Percentiles rank a stretch among this genome's conserved stretches.
Conservation (phyloP, 2,113 vertebrate species). For the Hippocampus mohnikei region DNA sequence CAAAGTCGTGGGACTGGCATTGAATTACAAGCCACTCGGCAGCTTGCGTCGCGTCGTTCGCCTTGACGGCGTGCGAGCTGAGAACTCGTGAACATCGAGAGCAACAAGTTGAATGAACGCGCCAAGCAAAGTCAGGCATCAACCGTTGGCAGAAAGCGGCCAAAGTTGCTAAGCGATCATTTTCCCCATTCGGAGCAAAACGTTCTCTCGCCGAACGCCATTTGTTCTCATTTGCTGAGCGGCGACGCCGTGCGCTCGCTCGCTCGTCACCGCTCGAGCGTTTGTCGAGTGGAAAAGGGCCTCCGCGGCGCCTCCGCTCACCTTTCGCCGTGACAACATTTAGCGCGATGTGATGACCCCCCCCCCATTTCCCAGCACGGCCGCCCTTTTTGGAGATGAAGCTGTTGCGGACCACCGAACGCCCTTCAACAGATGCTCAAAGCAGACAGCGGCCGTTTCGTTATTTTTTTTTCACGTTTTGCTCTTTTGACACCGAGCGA, state of each 20-base stretch:
- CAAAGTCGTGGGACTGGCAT: neutral
- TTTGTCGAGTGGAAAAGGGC: conserved; percentile 76
- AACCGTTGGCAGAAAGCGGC: too few relatives aligned
- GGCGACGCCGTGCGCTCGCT: conserved; percentile 42
- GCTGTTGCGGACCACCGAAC: conserved; percentile 76
- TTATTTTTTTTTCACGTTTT: neutral
- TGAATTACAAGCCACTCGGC: conserved; percentile 46
- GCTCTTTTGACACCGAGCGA: neutral
- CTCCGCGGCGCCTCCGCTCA: conserved; percentile 70
- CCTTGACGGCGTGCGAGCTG: neutral
- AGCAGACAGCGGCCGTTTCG: conserved; percentile 36
- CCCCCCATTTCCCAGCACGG: neutral
- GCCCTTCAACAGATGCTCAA: conserved; percentile 77
- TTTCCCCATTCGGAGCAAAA: too few relatives aligned
- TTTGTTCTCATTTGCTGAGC: conserved; percentile 28
- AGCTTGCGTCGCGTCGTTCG: conserved; percentile 44
- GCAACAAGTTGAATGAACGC: too few relatives aligned
- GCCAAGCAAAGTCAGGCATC: too few relatives aligned
- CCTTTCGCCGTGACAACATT: conserved; percentile 77
- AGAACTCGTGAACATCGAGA: neutral
- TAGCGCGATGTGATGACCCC: conserved; percentile 52
- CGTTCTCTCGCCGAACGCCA: too few relatives aligned
- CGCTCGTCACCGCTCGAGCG: conserved; percentile 41
- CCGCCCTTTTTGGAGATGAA: conserved; percentile 68
- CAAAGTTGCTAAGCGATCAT: too few relatives aligned